Base-by-base conservation (phyloP, 2,888 invertebrate genomes). In the Alsophila aescularia region DNA sequence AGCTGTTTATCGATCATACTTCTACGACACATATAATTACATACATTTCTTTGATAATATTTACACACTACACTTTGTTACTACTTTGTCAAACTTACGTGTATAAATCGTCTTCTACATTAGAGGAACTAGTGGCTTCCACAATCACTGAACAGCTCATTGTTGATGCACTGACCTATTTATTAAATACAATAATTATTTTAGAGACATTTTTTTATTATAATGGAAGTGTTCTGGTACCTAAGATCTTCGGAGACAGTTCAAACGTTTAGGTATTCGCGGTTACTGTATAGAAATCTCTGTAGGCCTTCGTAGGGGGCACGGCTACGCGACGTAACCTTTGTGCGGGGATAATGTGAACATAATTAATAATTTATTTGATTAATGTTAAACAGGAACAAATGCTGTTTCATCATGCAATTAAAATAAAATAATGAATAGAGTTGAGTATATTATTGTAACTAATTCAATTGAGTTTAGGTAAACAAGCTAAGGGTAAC, bases 41-140 rank as follows among this genome's bases (percentile, higher is more conserved):
- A 34, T 16, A 18, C 12, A 27, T 35, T 27, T 12, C 12, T n/a
- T n/a, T n/a, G n/a, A 15, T 34, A 24, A 39, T 24, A 13, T 39
- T 39, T 16, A 18, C 29, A 13, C 32, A 18, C 18, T n/a, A 31
- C 9, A 10, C 12, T 15, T 21, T 2, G 24, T 6, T 7, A 8
- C 1, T 15, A 13, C n/a, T 31, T 34, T 14, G 9, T 12, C 12
- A 13, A 59, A 84, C 90, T 83, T 72, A 90, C 90, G 83, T 79
- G 64, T 90, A 89, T 1, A 86, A 62, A 52, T 89, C 89, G 53
- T 86, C 89, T 42, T 81, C 81, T 42, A 72, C 60, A 55, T 63
- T 77, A 8, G 87, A 81, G 43, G 85, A 83, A 62, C 85, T 83
- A 5, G 82, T 81, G 1, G 84, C 83, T 62, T 86, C 87, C 27